phyloP scores from a whole-genome alignment of 2,888 invertebrate genomes.

The Oscheius onirici region DNA sequence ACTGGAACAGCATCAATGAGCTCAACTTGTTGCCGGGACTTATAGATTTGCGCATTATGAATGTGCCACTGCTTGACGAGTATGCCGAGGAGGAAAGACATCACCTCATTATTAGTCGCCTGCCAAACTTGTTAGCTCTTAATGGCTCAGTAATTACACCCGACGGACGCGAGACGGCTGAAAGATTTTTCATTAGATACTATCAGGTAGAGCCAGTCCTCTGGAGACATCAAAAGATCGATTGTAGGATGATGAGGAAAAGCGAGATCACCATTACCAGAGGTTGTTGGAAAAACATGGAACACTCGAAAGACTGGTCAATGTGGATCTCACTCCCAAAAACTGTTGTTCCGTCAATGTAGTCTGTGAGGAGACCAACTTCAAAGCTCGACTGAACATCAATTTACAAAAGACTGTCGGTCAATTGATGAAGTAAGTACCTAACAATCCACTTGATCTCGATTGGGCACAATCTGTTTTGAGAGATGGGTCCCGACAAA shows the following conservation, averaged over 20 bases:
- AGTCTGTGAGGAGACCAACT: conserved; percentile 53
- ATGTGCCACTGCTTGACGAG: conserved; percentile 76
- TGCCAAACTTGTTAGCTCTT: conserved; percentile 68
- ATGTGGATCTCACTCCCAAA: conserved; percentile 70
- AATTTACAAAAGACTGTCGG: conserved; percentile 69
- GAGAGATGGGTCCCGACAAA: conserved; percentile 10
- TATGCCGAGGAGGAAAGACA: conserved; percentile 53
- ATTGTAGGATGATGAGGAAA: conserved; percentile 50
- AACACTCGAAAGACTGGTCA: conserved; percentile 54
- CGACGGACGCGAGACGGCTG: conserved; percentile 72
- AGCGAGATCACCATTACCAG: conserved; percentile 52
- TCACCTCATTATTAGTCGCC: conserved; percentile 59
- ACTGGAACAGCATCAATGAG: conserved; percentile 80
- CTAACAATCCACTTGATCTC: background rate
- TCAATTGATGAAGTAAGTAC: conserved; percentile 71
- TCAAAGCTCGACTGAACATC: conserved; percentile 50
- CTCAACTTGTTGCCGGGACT: conserved; percentile 87
- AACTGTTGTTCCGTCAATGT: conserved; percentile 46
- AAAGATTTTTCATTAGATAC: conserved; percentile 73
- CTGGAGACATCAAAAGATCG: background rate
- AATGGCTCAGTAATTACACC: conserved; percentile 72
- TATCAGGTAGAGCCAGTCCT: conserved; percentile 58
- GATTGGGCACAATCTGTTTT: conserved; percentile 1
- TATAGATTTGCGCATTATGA: conserved; percentile 85
- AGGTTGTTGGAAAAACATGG: conserved; percentile 57